These are phyloP conservation scores for Pharmacophagus antenor DNA, from an alignment of 2,888 invertebrate species.

Conservation along the genomic window DNA sequence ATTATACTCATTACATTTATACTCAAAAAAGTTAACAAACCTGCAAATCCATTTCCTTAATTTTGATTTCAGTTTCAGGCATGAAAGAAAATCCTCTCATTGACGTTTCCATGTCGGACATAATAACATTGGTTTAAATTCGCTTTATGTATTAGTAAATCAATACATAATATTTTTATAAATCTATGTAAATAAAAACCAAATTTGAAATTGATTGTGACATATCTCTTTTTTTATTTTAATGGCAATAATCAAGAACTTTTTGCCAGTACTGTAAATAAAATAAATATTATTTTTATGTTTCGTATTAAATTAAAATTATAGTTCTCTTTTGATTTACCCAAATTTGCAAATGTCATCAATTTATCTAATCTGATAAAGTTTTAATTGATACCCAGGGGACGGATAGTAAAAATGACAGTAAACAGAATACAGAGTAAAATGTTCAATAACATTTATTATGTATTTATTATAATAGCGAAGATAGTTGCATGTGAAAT, in stretches of 20 bases:
- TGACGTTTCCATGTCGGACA: conserved; percentile 50
- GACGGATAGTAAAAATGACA: no score
- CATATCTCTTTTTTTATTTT: conserved; percentile 2
- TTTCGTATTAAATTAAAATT: background rate
- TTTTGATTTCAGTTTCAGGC: conserved; percentile 51
- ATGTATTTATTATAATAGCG: no score
- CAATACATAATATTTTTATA: conserved; percentile 24
- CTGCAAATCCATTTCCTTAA: conserved; percentile 46
- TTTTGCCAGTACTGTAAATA: background rate
- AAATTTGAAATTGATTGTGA: conserved; percentile 28
- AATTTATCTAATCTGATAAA: background rate
- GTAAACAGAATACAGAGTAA: no score
- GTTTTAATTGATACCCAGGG: no score
- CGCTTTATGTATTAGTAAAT: conserved; percentile 8
- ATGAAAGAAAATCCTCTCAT: conserved; percentile 65
- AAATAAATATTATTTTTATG: background rate
- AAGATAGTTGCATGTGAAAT: no score
- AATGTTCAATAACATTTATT: no score
- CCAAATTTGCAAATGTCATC: background rate
- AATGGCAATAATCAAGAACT: background rate
- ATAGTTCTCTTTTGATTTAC: background rate
- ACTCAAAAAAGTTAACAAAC: conserved; percentile 39
- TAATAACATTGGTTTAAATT: conserved; percentile 12
- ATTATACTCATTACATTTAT: no score
- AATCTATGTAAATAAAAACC: conserved; percentile 24